Evolutionary conservation across 2,888 invertebrate genomes (phyloP).

Genomic region (Drosophila prolongata): DNA sequence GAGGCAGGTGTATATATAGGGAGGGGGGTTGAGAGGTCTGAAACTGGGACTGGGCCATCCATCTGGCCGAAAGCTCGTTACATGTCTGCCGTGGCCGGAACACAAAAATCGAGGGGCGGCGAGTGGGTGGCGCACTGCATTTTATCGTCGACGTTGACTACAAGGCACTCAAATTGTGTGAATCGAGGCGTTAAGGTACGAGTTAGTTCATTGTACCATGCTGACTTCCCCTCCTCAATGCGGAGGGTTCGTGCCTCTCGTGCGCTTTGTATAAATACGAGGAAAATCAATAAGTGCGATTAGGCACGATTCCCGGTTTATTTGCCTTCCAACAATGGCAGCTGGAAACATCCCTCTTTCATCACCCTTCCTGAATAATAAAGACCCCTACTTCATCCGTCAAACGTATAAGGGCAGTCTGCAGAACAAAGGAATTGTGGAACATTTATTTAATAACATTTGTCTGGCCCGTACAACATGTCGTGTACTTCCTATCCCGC

Average conservation of each 20-base stretch:
- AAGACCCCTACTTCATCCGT: slow-evolving; percentile 13
- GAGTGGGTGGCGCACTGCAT: slow-evolving; percentile 57
- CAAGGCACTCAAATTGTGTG: slow-evolving; percentile 78
- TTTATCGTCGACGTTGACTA: slow-evolving; percentile 70
- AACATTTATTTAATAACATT: slow-evolving; percentile 54
- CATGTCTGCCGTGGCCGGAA: slow-evolving; percentile 71
- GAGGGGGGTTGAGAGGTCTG: neutral
- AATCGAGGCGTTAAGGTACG: slow-evolving; percentile 80
- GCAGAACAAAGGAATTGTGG: slow-evolving; percentile 27
- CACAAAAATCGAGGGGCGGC: slow-evolving; percentile 47
- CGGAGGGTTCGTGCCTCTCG: slow-evolving; percentile 25
- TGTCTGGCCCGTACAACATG: slow-evolving; percentile 30
- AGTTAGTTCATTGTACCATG: slow-evolving; percentile 79
- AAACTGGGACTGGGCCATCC: slow-evolving; percentile 57
- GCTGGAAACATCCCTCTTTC: slow-evolving; percentile 18
- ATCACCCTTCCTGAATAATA: slow-evolving; percentile 20
- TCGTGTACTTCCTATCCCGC: slow-evolving; percentile 9
- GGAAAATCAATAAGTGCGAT: slow-evolving; percentile 79
- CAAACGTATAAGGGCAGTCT: slow-evolving; percentile 13
- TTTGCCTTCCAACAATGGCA: slow-evolving; percentile 60
- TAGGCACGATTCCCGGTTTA: slow-evolving; percentile 79
- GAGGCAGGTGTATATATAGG: slow-evolving; percentile 45
- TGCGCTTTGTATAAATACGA: slow-evolving; percentile 66
- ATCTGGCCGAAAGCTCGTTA: slow-evolving; percentile 74
- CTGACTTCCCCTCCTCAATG: slow-evolving; percentile 16